A percentile compares a stretch with the other conserved stretches of the same genome.
Conservation (phyloP, 2,888 invertebrate species). For the Pseudanteris insignis region DNA sequence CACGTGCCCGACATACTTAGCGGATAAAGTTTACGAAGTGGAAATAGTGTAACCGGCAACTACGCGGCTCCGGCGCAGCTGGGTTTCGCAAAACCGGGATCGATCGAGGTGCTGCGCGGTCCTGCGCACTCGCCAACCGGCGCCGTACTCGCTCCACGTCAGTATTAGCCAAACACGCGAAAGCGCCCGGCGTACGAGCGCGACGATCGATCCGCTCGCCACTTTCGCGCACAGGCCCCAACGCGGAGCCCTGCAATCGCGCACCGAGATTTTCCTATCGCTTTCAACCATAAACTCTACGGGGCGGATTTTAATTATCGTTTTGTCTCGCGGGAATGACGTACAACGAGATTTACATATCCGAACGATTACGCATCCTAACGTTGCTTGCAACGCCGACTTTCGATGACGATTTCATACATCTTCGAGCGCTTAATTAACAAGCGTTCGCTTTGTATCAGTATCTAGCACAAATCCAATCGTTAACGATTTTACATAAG, state of each 20-base stretch:
- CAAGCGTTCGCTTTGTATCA: no score
- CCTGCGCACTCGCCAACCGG: constrained; percentile 58
- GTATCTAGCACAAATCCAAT: no score
- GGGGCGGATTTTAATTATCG: constrained; percentile 6
- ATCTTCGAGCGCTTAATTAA: no score
- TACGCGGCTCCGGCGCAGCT: constrained; percentile 28
- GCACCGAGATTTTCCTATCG: constrained; percentile 32
- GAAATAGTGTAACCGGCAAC: constrained; percentile 38
- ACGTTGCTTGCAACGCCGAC: no score
- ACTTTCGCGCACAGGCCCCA: constrained; percentile 14
- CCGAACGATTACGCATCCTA: no score
- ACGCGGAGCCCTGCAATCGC: constrained; percentile 21
- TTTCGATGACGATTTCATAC: background rate
- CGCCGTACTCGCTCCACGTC: constrained; percentile 41
- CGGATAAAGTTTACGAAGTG: constrained; percentile 28
- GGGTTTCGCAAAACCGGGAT: constrained; percentile 49
- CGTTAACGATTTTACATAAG: no score
- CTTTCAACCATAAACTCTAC: constrained; percentile 19
- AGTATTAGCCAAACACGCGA: constrained; percentile 44
- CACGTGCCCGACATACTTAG: constrained; percentile 33
- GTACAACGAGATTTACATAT: no score
- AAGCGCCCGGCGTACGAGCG: constrained; percentile 25
- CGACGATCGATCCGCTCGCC: constrained; percentile 39
- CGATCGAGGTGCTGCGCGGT: constrained; percentile 59
- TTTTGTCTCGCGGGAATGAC: no score